Conservation (phyloP, 2,797 vertebrate genomes). For the Poecilia gillii region DNA sequence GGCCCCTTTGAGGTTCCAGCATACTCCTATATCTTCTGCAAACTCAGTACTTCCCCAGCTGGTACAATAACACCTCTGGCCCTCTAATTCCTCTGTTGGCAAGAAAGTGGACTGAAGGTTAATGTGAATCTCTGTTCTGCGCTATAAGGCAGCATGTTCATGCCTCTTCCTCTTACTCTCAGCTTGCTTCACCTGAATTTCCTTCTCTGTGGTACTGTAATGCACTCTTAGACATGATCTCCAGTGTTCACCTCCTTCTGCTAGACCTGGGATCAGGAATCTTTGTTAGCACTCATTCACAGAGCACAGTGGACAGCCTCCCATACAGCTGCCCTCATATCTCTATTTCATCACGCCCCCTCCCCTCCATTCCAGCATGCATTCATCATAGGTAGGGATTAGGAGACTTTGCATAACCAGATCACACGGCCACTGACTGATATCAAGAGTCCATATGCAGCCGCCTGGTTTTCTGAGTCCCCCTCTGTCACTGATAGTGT, state of each 20-base stretch:
- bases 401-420: slow-evolving; percentile 99
- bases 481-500: slow-evolving; percentile 91
- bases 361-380: slow-evolving; percentile 80
- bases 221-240: slow-evolving; percentile 55
- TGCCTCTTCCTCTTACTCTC: slow-evolving; percentile 53
- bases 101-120: slow-evolving; percentile 66
- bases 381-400: slow-evolving; percentile 99
- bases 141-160: slow-evolving; percentile 40
- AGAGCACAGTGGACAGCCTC: slow-evolving; percentile 71
- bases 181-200: slow-evolving; percentile 39
- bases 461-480: slow-evolving; percentile 95
- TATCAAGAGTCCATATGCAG: slow-evolving; percentile 99
- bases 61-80: slow-evolving; percentile 65
- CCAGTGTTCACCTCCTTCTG: slow-evolving; percentile 57
- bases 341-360: slow-evolving; percentile 69
- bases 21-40: slow-evolving; percentile 31
- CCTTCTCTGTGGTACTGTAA: slow-evolving; percentile 29
- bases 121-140: slow-evolving; percentile 68
- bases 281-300: slow-evolving; percentile 61
- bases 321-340: slow-evolving; percentile 79
- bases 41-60: slow-evolving; percentile 53
- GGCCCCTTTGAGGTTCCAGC: slow-evolving; percentile 28
- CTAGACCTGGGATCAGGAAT: slow-evolving; percentile 61
- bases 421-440: slow-evolving; percentile 99
- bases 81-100: slow-evolving; percentile 72